Evolutionary conservation across 2,797 vertebrate species (phyloP).

Genomic region (Acrocephalus scirpaceus): DNA sequence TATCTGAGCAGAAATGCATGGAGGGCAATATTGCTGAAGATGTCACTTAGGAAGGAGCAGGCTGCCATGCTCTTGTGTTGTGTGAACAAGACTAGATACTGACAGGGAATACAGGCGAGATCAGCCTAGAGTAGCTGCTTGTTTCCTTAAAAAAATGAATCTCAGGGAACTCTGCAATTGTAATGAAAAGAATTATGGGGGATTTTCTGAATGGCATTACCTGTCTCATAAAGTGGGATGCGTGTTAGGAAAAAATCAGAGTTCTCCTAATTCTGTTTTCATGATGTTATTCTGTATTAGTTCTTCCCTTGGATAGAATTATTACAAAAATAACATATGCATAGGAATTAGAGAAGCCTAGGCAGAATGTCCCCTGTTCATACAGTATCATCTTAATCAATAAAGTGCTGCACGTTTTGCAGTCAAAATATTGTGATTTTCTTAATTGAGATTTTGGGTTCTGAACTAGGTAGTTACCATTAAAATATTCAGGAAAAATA

Average conservation of each 20-base stretch:
- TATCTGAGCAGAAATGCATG: neutral
- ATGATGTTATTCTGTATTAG: neutral
- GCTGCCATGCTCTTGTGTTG: neutral
- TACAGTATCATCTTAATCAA: neutral
- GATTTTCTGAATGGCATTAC: constrained; percentile 38
- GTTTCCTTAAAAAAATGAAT: constrained; percentile 9
- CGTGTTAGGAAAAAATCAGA: neutral
- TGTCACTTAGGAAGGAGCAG: neutral
- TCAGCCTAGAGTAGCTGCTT: neutral
- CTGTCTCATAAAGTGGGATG: neutral
- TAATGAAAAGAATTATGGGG: constrained; percentile 58
- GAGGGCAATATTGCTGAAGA: neutral
- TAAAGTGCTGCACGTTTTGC: neutral
- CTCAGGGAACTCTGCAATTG: neutral
- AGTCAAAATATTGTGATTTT: constrained; percentile 21
- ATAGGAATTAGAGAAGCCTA: neutral
- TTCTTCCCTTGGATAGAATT: neutral
- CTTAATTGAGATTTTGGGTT: neutral
- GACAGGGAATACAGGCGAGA: neutral
- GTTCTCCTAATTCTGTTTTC: constrained; percentile 4
- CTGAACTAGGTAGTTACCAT: neutral
- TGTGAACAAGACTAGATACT: neutral
- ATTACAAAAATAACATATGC: neutral
- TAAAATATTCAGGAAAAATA: neutral
- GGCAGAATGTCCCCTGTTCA: neutral